Evolutionary conservation across 2,113 vertebrate genomes (phyloP), one percentile per base, ranked within the genome.

Genomic region (Engystomops pustulosus): DNA sequence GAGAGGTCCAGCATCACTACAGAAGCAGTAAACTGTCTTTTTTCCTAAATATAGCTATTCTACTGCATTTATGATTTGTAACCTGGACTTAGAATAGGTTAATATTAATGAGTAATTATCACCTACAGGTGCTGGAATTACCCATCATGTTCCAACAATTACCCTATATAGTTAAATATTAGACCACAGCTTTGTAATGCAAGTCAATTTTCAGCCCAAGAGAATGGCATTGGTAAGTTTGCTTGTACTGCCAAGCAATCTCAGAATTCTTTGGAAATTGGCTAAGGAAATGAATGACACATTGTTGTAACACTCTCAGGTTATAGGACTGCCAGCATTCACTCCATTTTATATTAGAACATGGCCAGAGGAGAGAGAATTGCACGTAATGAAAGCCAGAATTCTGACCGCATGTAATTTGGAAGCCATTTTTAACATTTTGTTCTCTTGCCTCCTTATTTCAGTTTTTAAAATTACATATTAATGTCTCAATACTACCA

Each of bases 221-320:
- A 75, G 25, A 58, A 83, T 83, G 80, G 53, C 53, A 65, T 74
- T 62, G 71, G 71, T 27, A 49, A 49, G 25, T 20, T 27, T 36
- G 30, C 53, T 47, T 62, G 45, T 65, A 25, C 53, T 83, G 81
- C 81, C 81, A 83, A 83, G 70, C 51, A 75, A 83, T 83, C 55
- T 75, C 55, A 74, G 55, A 65, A 65, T 83, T 67, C 41, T 67
- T 76, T 83, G 55, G 25, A 76, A 76, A 65, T 32, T 74, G 80
- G 80, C 80, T 45, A 45, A 74, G 69, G 53, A 83, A 47, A 83
- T 83, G 69, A 83, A 83, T 83, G 70, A 72, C 70, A 75, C 80
- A 83, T 83, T 83, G 69, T 58, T 72, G 68, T 70, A 60, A 32
- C 49, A 82, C 53, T 82, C 45, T 25, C 49, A 25, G 80, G 80